Conservation (phyloP, 1,140 invertebrate genomes). For the Drosophila ohnishii region DNA sequence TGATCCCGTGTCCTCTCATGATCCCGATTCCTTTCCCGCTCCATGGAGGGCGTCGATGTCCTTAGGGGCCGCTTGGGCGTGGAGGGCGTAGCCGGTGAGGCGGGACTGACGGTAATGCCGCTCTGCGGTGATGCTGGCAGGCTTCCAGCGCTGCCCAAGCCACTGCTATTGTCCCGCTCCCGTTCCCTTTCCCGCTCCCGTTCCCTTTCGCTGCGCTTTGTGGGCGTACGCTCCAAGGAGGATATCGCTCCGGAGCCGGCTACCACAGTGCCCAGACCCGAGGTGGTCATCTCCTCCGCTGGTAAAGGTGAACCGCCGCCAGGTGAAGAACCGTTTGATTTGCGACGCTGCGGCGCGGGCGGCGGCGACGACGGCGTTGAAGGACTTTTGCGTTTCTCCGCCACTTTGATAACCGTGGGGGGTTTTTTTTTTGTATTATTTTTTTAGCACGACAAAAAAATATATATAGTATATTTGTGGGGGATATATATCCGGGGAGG, state of each 20-base stretch:
- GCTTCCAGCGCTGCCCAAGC: constrained; percentile 63
- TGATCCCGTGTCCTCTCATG: constrained; percentile 14
- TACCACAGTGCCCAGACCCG: constrained; percentile 3
- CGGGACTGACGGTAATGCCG: constrained; percentile 53
- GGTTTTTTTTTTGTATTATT: constrained; percentile 4
- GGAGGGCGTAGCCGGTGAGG: constrained; percentile 47
- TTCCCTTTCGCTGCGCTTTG: constrained; percentile 39
- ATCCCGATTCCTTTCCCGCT: constrained; percentile 30
- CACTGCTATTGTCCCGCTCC: constrained; percentile 59
- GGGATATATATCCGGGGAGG: not conserved
- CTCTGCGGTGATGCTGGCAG: constrained; percentile 72
- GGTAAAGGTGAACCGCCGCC: constrained; percentile 2
- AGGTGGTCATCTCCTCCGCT: constrained; percentile 62
- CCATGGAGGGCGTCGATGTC: constrained; percentile 70
- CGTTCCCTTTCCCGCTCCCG: constrained; percentile 37
- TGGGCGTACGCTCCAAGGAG: constrained; percentile 53
- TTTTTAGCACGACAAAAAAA: constrained; percentile 41
- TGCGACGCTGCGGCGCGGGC: constrained; percentile 66
- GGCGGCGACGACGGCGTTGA: constrained; percentile 65
- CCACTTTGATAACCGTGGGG: constrained; percentile 68
- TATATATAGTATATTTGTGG: not conserved
- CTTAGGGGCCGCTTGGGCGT: constrained; percentile 65
- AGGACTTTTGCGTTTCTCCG: constrained; percentile 81
- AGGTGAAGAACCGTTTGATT: constrained; percentile 41
- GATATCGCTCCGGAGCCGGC: constrained; percentile 24